Base-by-base conservation (phyloP, 1,140 invertebrate genomes). In the Drosophila malerkotliana region DNA sequence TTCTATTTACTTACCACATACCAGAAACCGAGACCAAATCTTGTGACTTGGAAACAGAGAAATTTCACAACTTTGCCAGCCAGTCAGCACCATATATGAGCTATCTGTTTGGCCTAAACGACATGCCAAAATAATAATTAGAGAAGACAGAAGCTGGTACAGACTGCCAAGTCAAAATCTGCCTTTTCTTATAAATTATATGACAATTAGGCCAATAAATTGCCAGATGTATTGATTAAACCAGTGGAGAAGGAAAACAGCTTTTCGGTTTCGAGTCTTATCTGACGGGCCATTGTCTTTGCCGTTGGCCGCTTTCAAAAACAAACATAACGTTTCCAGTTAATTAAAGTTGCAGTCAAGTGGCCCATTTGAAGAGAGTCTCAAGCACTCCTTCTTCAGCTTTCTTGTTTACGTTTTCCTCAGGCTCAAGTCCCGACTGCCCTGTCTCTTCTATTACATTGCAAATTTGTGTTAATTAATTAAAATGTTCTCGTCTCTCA, bases 341-440 rank as follows among this genome's bases (percentile, higher is more conserved):
- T 85, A 87, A 87, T 87, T 87, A 85, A 87, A 81, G 82, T 80
- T 85, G 82, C 82, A 85, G 78, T 85, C 82, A 85, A 85, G 82
- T 85, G 82, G 78, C 64, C 69, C 58, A 74, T 54, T 69, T 68
- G 12, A 39, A 68, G 66, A 7, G 62, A 14, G 62, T 37, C 63
- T 69, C 63, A n/a, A 68, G 63, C 51, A 37, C 44, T 34, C 49
- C 49, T 51, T 54, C 41, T 45, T 62, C 26, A 30, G 6, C 9
- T 24, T 21, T 52, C 32, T 52, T 67, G 63, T 67, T 67, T 64
- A 64, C 63, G 52, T 64, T 67, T 44, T 37, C 63, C 60, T 48
- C 63, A 24, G 63, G 61, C 63, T 64, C 18, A n/a, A 32, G 32
- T 9, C 32, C 53, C 63, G 62, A 55, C 30, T 32, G 51, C 45